Evolutionary conservation across 2,113 vertebrate species (phyloP).

Genomic region (Brachirus orientalis): DNA sequence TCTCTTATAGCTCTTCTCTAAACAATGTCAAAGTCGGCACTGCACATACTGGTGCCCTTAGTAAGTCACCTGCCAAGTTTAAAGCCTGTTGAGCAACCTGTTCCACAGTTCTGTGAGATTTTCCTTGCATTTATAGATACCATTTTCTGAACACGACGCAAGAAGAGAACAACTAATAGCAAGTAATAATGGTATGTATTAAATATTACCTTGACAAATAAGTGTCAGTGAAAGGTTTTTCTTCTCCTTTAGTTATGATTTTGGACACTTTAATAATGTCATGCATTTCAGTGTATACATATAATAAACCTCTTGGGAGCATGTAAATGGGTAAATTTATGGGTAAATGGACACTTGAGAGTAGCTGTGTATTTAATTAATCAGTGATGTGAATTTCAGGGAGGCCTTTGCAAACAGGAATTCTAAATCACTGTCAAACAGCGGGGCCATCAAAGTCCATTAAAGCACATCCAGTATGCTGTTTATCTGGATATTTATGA

Average conservation of each 20-base stretch:
- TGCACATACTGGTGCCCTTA: no score
- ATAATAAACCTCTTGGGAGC: conserved; percentile 29
- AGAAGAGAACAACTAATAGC: conserved; percentile 30
- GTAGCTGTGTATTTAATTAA: conserved; percentile 53
- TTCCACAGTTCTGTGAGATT: no score
- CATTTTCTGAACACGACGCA: background rate
- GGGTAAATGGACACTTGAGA: conserved; percentile 47
- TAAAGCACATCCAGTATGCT: background rate
- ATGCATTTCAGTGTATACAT: conserved; percentile 27
- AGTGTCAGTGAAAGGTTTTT: background rate
- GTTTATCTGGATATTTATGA: conserved; percentile 33
- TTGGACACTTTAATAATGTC: conserved; percentile 55
- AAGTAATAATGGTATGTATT: background rate
- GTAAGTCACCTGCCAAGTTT: no score
- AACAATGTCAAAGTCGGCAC: no score
- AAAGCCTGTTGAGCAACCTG: no score
- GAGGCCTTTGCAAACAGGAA: conserved; percentile 42
- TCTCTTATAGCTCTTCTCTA: no score
- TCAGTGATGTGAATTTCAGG: conserved; percentile 37
- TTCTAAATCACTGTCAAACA: conserved; percentile 39
- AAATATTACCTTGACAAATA: conserved; percentile 27
- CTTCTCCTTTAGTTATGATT: conserved; percentile 24
- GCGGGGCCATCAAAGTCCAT: background rate
- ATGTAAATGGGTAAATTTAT: conserved; percentile 41
- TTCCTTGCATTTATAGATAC: background rate